Evolutionary conservation across 2,113 vertebrate species (phyloP), one percentile per base, ranked within the genome.

Genomic region (Asarcornis scutulata): DNA sequence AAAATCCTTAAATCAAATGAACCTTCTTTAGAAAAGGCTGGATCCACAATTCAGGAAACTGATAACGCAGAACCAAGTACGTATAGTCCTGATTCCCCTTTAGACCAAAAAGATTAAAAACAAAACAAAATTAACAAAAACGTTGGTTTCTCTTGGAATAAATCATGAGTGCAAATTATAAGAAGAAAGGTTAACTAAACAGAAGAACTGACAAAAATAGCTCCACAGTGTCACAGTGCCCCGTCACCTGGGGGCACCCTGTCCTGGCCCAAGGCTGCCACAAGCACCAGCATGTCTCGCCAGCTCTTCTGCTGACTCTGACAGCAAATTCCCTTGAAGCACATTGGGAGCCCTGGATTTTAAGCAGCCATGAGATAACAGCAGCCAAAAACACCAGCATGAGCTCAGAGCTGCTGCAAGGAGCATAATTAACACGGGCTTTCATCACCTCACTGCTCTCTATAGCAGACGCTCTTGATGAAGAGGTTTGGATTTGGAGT

Each of bases 51-150:
- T 50, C 5, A 18, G 55, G 77, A 42, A 93, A 69, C 14, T 1
- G 0, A 15, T 2, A 31, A 17, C 5, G 18, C 53, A 67, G 62
- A 69, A 59, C 5, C 25, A 38, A 40, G 3, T 25, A 36, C 0
- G 0, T 18, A 9, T 5, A 77, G n/a, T 48, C 40, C 58, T 44
- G 46, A 44, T 46, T 76, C 42, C 22, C 14, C 31, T 59, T 85
- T 32, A 29, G 7, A 9, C 20, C 27, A 25, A 55, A 73, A 62
- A 62, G 22, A 40, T 73, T 74, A 38, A 83, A 88, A 68, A 4
- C 20, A 81, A 77, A 66, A 17, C 21, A 25, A 81, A 92, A 85
- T n/a, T 42, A 56, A 91, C 44, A 66, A 4, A 83, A 66, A 85
- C 1, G 1, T 32, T 58, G 3, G 29, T 17, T 80, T 88, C 7